Base-by-base conservation (phyloP, 2,113 vertebrate species). In the Hepsetus odoe region DNA sequence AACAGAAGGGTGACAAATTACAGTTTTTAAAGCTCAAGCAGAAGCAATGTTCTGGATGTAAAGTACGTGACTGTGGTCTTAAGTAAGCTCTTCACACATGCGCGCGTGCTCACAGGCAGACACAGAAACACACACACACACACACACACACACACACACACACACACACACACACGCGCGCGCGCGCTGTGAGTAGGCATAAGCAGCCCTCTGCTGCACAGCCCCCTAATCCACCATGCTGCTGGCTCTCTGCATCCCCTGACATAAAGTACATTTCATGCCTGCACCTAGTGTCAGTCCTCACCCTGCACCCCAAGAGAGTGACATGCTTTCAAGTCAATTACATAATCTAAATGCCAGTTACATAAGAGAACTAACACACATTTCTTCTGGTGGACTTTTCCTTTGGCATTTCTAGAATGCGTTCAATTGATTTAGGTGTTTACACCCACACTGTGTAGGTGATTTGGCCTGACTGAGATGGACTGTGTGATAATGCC, bases 251-350 rank as follows among this genome's bases (percentile, higher is more conserved):
- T 74, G 85, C 81, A 85, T 87, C 76, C 61, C 76, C 74, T 80
- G 80, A 88, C 80, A 64, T 86, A 88, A 87, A 90, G 85, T 82
- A 85, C 77, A 85, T 88, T 89, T 88, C 86, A 86, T 87, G 79
- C 84, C 82, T 86, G 78, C 20, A 35, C 80, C 64, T 83, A 74
- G 85, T 87, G 82, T 83, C 85, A 85, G 84, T 86, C 79, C 85
- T 87, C 73, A 46, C 83, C 83, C 82, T 66, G 79, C 76, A 76
- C 84, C 83, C 67, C 72, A 67, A 72, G 70, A 87, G 80, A 72
- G 51, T 62, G 74, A 81, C 80, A 87, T 66, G 51, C 79, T 85
- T 87, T 85, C 79, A 83, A 82, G 74, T 51, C 83, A 82, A 87
- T 89, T 87, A 87, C 79, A 83, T 87, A 88, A 90, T 74, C 68